These are phyloP conservation scores for Drosophila elegans DNA, from an alignment of 1,140 invertebrate species.

Conservation along the genomic window DNA sequence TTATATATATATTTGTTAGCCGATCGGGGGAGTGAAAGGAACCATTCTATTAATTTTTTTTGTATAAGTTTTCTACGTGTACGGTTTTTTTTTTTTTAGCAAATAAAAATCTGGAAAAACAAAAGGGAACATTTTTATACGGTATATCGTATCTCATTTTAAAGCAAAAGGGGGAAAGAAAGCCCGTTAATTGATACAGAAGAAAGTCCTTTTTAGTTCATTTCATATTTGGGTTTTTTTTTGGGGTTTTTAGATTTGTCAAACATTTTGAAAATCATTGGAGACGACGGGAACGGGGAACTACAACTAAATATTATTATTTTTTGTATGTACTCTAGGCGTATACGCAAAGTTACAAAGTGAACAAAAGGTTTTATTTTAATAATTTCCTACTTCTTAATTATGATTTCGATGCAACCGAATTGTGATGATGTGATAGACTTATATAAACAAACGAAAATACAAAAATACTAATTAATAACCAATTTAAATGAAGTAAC, in stretches of 20 bases:
- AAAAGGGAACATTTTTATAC: constrained; percentile 24
- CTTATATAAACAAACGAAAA: constrained; percentile 74
- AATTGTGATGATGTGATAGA: constrained; percentile 83
- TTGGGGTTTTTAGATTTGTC: constrained; percentile 13
- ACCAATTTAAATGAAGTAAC: constrained; percentile 66
- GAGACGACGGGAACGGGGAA: constrained; percentile 10
- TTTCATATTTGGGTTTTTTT: constrained; percentile 21
- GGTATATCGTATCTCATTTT: constrained; percentile 66
- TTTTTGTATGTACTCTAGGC: constrained; percentile 22
- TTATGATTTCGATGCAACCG: constrained; percentile 72
- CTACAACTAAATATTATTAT: constrained; percentile 21
- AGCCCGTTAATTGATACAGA: constrained; percentile 29
- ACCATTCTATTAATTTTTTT: constrained; percentile 27
- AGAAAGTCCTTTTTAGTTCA: constrained; percentile 12
- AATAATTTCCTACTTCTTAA: constrained; percentile 32
- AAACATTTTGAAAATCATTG: constrained; percentile 6
- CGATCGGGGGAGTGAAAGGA: constrained; percentile 24
- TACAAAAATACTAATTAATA: constrained; percentile 74
- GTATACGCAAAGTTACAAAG: constrained; percentile 12
- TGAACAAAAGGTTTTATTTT: constrained; percentile 36
- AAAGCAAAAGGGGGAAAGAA: constrained; percentile 38
- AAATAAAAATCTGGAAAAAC: constrained; percentile 22
- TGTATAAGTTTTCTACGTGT: constrained; percentile 31
- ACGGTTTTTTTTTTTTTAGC: constrained; percentile 29
- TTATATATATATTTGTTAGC: constrained; percentile 52